A percentile compares a stretch with the other conserved stretches of the same genome.
phyloP scores from a whole-genome alignment of 2,888 invertebrate genomes.

The Autographa pulchrina region DNA sequence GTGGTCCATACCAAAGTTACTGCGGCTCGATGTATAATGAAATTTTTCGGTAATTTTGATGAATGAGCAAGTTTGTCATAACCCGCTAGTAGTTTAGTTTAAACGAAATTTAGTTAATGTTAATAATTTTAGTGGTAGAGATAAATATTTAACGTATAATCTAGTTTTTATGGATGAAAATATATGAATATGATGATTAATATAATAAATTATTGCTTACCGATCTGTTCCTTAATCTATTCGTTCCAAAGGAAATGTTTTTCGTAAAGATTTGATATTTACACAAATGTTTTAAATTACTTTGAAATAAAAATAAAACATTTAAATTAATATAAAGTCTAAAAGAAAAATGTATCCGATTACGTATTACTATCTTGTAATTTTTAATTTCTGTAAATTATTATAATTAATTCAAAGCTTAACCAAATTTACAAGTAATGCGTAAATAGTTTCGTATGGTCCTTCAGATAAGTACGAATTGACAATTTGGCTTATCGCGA shows the following conservation, averaged over 20 bases:
- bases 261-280: too few relatives aligned
- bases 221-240: too few relatives aligned
- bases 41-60: slow-evolving; percentile 34
- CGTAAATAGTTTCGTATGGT: slow-evolving; percentile 9
- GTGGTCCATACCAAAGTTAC: slow-evolving; percentile 19
- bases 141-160: neutral
- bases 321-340: too few relatives aligned
- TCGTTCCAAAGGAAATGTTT: too few relatives aligned
- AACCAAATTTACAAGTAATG: neutral
- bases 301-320: too few relatives aligned
- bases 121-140: neutral
- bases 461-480: slow-evolving; percentile 29
- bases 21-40: slow-evolving; percentile 13
- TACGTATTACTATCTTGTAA: slow-evolving; percentile 39
- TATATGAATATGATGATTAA: too few relatives aligned
- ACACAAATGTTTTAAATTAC: too few relatives aligned
- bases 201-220: too few relatives aligned
- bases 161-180: slow-evolving; percentile 17
- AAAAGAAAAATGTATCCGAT: too few relatives aligned
- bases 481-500: slow-evolving; percentile 35
- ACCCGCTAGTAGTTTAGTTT: neutral
- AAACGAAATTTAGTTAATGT: neutral
- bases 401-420: neutral
- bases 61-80: slow-evolving; percentile 33
- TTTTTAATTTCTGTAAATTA: slow-evolving; percentile 23